phyloP scores from a whole-genome alignment of 2,888 invertebrate genomes.

The Alcis repandata region DNA sequence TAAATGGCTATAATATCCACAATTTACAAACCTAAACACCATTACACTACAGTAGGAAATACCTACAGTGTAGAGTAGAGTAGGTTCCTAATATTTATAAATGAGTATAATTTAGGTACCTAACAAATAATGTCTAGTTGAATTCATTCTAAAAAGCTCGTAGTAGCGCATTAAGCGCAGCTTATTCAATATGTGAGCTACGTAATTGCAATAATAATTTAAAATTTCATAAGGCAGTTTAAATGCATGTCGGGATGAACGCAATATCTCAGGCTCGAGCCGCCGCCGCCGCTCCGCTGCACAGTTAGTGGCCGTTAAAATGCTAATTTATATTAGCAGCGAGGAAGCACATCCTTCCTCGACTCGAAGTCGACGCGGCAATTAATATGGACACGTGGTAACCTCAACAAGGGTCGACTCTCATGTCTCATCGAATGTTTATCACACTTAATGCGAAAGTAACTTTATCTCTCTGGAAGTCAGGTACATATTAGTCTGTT shows the following conservation, averaged over 20 bases:
- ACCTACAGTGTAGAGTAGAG: too few relatives aligned
- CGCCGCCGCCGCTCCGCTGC: constrained; percentile 57
- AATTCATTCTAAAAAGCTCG: too few relatives aligned
- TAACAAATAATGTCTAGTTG: too few relatives aligned
- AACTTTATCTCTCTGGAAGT: too few relatives aligned
- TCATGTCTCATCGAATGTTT: background rate
- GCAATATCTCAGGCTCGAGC: constrained; percentile 57
- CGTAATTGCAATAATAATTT: constrained; percentile 51
- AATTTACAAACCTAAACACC: too few relatives aligned
- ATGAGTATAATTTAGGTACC: too few relatives aligned
- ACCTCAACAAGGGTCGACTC: constrained; percentile 38
- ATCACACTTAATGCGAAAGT: too few relatives aligned
- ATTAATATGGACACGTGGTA: constrained; percentile 57
- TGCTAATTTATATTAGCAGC: constrained; percentile 65
- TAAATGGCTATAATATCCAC: too few relatives aligned
- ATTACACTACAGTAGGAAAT: too few relatives aligned
- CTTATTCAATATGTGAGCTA: constrained; percentile 48
- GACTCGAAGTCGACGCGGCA: constrained; percentile 48
- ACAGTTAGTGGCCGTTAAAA: constrained; percentile 64
- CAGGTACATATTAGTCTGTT: too few relatives aligned
- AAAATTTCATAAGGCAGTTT: constrained; percentile 65
- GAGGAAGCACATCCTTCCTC: constrained; percentile 52
- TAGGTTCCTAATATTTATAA: too few relatives aligned
- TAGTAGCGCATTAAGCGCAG: background rate
- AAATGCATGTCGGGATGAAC: constrained; percentile 64